phyloP scores from a whole-genome alignment of 2,888 invertebrate genomes.

The Drosophila pullipes region DNA sequence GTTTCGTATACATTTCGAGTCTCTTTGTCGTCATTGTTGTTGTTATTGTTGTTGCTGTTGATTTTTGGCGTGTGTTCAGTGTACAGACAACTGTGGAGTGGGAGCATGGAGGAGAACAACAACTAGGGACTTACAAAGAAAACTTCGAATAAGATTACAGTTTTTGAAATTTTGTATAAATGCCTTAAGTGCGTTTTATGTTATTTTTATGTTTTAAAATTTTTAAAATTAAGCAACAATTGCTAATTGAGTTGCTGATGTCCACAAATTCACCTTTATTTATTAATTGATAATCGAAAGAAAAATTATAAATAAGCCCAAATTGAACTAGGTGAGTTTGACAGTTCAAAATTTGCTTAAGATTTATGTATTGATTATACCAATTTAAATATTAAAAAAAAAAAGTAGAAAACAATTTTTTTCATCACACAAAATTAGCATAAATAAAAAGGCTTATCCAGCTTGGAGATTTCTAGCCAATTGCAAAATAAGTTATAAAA shows the following conservation, averaged over 20 bases:
- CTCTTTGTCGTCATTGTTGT: slow-evolving; percentile 16
- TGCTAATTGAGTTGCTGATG: background rate
- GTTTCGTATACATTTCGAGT: slow-evolving; percentile 40
- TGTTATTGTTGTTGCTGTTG: slow-evolving; percentile 11
- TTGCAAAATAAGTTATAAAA: background rate
- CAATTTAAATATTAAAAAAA: background rate
- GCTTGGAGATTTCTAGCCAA: too few species aligned
- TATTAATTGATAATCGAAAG: background rate
- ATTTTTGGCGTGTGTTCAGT: slow-evolving; percentile 44
- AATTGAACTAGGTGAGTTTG: background rate
- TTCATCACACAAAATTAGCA: background rate
- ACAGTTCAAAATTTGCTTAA: background rate
- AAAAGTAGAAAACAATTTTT: background rate
- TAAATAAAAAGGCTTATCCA: background rate
- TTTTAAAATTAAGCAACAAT: background rate
- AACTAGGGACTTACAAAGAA: background rate
- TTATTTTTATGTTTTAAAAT: background rate
- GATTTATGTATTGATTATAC: background rate
- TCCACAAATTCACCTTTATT: background rate
- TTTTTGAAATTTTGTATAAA: background rate
- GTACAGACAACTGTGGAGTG: slow-evolving; percentile 1
- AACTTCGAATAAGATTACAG: background rate
- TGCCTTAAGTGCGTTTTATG: background rate
- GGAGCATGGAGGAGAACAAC: background rate
- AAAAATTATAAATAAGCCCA: background rate